phyloP scores from a whole-genome alignment of 2,797 vertebrate species.

The Melanotaenia boesemani region DNA sequence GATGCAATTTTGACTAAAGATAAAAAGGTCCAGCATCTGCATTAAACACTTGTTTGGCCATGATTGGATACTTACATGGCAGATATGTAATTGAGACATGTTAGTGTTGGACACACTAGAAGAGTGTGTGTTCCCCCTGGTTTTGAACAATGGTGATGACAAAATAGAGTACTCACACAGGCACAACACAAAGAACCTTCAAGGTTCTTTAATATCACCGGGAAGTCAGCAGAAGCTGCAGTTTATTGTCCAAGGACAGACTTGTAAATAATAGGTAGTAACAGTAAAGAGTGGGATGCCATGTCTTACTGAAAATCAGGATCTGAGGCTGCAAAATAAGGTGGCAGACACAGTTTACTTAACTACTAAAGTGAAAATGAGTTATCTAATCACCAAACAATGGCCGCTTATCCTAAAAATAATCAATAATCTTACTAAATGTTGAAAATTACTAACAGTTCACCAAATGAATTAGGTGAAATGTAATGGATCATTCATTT shows the following conservation, averaged over 20 bases:
- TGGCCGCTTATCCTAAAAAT: constrained; percentile 26
- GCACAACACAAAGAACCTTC: constrained; percentile 37
- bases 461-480: neutral
- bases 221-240: constrained; percentile 56
- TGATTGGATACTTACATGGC: neutral
- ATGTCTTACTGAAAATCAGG: constrained; percentile 41
- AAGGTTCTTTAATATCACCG: constrained; percentile 60
- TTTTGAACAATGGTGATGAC: constrained; percentile 64
- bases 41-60: neutral
- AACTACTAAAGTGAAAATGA: constrained; percentile 23
- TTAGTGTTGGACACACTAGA: constrained; percentile 43
- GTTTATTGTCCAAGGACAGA: constrained; percentile 63
- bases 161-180: constrained; percentile 57
- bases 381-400: constrained; percentile 2
- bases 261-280: constrained; percentile 66
- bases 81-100: constrained; percentile 55
- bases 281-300: constrained; percentile 58
- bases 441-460: constrained; percentile 40
- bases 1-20: neutral
- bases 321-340: constrained; percentile 41
- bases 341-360: constrained; percentile 36
- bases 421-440: constrained; percentile 4
- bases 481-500: constrained; percentile 30
- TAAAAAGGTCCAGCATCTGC: neutral
- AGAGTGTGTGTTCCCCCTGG: constrained; percentile 36